Evolutionary conservation across 2,113 vertebrate species (phyloP).

Genomic region (Macrotis lagotis): DNA sequence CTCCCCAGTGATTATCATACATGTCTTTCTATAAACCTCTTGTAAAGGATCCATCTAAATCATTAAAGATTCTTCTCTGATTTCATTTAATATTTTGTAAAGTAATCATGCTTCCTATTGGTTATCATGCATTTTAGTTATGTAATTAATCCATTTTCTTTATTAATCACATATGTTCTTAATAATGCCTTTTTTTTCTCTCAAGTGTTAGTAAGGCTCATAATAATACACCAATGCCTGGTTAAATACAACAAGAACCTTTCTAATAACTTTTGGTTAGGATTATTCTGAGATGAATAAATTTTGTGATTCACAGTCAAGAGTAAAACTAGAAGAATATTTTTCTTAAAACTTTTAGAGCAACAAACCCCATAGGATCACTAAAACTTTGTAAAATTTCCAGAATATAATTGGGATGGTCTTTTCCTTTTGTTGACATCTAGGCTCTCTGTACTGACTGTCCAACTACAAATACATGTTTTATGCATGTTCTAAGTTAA

Average conservation of each 20-base stretch:
- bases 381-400: not conserved
- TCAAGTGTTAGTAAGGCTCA: not conserved
- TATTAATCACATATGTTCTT: not conserved
- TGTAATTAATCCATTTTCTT: not conserved
- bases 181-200: not conserved
- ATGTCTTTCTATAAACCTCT: not conserved
- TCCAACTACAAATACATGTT: not conserved
- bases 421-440: not conserved
- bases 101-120: not conserved
- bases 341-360: not conserved
- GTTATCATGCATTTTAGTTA: not conserved
- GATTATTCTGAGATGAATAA: not conserved
- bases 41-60: not conserved
- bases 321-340: not conserved
- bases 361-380: not conserved
- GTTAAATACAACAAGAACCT: not conserved
- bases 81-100: not conserved
- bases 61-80: not conserved
- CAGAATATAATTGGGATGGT: not conserved
- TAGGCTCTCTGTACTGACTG: not conserved
- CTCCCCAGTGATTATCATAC: not conserved
- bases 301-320: not conserved
- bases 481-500: not conserved
- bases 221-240: not conserved
- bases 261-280: not conserved